These are phyloP conservation scores for Calameuta filiformis DNA, from an alignment of 2,888 invertebrate species.

Conservation along the genomic window DNA sequence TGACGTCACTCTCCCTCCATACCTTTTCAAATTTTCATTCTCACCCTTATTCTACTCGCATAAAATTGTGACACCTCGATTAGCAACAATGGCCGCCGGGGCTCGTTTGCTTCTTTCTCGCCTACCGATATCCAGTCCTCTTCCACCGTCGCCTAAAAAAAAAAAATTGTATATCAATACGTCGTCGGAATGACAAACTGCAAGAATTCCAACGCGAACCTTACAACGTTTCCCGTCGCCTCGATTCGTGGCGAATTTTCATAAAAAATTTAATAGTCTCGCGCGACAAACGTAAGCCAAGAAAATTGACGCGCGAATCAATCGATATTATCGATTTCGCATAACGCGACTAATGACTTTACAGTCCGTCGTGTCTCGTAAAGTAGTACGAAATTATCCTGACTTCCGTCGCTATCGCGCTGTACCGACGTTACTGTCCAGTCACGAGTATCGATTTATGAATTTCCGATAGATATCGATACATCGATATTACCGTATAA, in stretches of 20 bases:
- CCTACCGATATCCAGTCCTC: background rate
- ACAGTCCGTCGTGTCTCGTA: background rate
- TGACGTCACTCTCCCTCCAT: background rate
- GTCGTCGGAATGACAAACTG: background rate
- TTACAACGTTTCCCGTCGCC: background rate
- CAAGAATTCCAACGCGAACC: background rate
- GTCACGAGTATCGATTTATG: background rate
- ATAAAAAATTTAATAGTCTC: background rate
- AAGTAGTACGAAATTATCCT: background rate
- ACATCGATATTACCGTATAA: background rate
- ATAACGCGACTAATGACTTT: background rate
- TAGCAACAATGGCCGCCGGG: background rate
- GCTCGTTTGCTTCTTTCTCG: background rate
- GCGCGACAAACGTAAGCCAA: background rate
- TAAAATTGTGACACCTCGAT: background rate
- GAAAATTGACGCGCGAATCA: background rate
- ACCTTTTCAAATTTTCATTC: background rate
- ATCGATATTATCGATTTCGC: background rate
- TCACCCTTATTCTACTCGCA: background rate
- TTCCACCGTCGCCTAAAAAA: background rate
- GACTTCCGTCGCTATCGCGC: background rate
- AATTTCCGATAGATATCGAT: background rate
- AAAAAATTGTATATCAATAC: background rate
- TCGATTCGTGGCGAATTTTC: background rate
- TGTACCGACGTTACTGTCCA: background rate